Evolutionary conservation across 2,888 invertebrate genomes (phyloP).

Genomic region (Eubasilissa splendida): DNA sequence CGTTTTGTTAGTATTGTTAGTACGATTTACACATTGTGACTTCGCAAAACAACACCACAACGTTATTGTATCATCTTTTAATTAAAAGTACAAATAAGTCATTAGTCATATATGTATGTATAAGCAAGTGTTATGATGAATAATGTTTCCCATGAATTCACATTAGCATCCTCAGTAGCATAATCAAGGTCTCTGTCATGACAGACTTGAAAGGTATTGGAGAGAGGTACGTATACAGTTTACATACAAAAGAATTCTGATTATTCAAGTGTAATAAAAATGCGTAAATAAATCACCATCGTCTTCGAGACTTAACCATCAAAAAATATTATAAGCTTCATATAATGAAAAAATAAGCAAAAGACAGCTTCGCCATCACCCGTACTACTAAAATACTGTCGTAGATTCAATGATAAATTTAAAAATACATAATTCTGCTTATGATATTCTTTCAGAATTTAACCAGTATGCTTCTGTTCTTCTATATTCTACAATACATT

Average conservation of each 20-base stretch:
- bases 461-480: too few relatives aligned
- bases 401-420: too few relatives aligned
- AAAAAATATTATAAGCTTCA: too few relatives aligned
- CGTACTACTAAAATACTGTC: too few relatives aligned
- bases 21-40: neutral
- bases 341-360: too few relatives aligned
- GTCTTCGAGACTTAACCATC: neutral
- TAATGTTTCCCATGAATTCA: constrained; percentile 9
- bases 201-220: neutral
- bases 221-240: neutral
- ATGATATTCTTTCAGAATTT: too few relatives aligned
- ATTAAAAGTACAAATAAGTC: constrained; percentile 1
- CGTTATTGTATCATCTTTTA: neutral
- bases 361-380: too few relatives aligned
- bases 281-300: neutral
- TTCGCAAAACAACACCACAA: constrained; percentile 30
- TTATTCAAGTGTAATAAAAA: neutral
- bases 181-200: constrained; percentile 16
- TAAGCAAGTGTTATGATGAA: constrained; percentile 22
- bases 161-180: constrained; percentile 3
- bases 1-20: constrained; percentile 35
- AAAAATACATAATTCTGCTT: too few relatives aligned
- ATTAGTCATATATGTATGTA: constrained; percentile 6
- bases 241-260: too few relatives aligned
- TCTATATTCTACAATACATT: too few relatives aligned